Evolutionary conservation across 2,888 invertebrate species (phyloP).

Genomic region (Acronicta alni): DNA sequence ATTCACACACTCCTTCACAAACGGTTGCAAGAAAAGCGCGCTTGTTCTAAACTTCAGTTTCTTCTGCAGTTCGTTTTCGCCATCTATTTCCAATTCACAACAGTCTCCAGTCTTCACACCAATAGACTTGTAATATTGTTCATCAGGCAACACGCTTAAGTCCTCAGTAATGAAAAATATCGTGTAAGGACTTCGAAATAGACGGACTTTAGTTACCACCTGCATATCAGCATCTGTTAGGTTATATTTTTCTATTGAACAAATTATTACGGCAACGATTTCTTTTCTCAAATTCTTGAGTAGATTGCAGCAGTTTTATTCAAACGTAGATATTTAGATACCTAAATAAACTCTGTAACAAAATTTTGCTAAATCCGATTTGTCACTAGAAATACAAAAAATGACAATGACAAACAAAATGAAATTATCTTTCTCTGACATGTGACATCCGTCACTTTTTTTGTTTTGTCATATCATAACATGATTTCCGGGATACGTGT

Average conservation of each 20-base stretch:
- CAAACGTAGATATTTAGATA: conserved; percentile 6
- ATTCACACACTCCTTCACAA: conserved; percentile 74
- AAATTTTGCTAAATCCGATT: conserved; percentile 15
- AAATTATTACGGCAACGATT: neutral
- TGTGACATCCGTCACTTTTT: neutral
- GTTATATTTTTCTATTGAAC: conserved; percentile 43
- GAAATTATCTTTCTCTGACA: neutral
- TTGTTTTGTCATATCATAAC: neutral
- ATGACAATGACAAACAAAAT: neutral
- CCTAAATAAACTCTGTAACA: conserved; percentile 2
- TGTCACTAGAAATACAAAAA: neutral
- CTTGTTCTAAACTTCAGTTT: conserved; percentile 66
- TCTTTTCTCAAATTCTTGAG: no score
- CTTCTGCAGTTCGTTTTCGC: conserved; percentile 49
- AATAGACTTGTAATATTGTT: conserved; percentile 67
- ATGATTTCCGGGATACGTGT: neutral
- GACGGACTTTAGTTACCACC: conserved; percentile 71
- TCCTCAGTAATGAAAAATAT: conserved; percentile 74
- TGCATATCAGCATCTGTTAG: conserved; percentile 77
- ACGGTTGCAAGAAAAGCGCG: conserved; percentile 77
- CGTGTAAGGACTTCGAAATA: conserved; percentile 74
- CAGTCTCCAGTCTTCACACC: conserved; percentile 69
- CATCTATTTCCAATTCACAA: conserved; percentile 59
- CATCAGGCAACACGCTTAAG: conserved; percentile 66
- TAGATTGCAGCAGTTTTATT: conserved; percentile 6